Evolutionary conservation across 2,113 vertebrate species (phyloP).

Genomic region (Gadus macrocephalus): DNA sequence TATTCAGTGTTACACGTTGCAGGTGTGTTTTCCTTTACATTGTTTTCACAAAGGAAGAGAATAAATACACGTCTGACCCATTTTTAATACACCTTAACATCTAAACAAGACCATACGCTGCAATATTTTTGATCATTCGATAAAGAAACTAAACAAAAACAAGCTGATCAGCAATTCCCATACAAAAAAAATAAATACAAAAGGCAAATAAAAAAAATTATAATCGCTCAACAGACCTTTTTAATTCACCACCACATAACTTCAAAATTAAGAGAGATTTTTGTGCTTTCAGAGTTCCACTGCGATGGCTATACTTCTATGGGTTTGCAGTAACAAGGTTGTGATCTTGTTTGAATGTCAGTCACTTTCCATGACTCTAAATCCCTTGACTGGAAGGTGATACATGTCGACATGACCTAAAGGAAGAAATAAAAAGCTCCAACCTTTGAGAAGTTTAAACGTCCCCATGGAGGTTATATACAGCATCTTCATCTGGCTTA

Average conservation of each 20-base stretch:
- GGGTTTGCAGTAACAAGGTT: conserved; percentile 58
- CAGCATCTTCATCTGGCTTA: conserved; percentile 39
- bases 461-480: conserved; percentile 10
- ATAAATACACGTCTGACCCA: conserved; percentile 69
- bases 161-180: conserved; percentile 59
- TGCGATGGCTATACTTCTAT: conserved; percentile 66
- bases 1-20: conserved; percentile 66
- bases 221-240: conserved; percentile 35
- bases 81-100: conserved; percentile 64
- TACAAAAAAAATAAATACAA: conserved; percentile 45
- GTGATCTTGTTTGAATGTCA: conserved; percentile 43
- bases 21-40: conserved; percentile 66
- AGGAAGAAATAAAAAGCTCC: conserved; percentile 32
- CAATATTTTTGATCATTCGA: conserved; percentile 60
- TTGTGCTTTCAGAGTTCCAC: conserved; percentile 71
- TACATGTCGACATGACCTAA: conserved; percentile 16
- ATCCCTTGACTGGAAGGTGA: conserved; percentile 18
- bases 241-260: conserved; percentile 40
- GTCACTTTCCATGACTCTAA: conserved; percentile 7
- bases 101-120: conserved; percentile 69
- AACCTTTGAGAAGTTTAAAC: conserved; percentile 25
- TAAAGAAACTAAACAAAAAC: conserved; percentile 36
- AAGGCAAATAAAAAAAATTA: conserved; percentile 14
- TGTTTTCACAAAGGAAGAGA: conserved; percentile 67
- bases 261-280: conserved; percentile 54